These are phyloP conservation scores for Cheilosia soror DNA, from an alignment of 2,888 invertebrate species.

Conservation along the genomic window DNA sequence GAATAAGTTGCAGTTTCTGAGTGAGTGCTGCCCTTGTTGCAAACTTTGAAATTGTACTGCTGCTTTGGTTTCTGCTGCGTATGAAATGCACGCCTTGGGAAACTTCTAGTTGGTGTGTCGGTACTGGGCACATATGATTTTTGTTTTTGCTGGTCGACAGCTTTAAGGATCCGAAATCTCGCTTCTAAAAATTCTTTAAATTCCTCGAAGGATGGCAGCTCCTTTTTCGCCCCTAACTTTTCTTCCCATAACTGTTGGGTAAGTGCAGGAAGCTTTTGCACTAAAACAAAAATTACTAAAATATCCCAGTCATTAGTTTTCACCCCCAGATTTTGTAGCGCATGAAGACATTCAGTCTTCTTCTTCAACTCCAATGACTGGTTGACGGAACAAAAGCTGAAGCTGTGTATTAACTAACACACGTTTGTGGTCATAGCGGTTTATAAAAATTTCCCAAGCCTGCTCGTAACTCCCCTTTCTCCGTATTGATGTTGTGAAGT, in stretches of 20 bases:
- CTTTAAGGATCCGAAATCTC: constrained; percentile 6
- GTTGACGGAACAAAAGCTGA: not conserved
- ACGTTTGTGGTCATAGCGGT: constrained; percentile 13
- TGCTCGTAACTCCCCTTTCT: not conserved
- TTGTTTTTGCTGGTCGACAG: constrained; percentile 3
- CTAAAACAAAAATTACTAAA: no score
- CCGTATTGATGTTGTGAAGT: no score
- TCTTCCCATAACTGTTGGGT: no score
- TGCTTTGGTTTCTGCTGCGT: not conserved
- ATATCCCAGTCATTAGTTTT: no score
- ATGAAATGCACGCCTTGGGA: not conserved
- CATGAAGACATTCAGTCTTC: constrained; percentile 1
- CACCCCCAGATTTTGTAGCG: not conserved
- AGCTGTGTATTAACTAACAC: not conserved
- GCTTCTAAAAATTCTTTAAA: constrained; percentile 11
- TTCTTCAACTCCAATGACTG: not conserved
- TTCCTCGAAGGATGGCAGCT: not conserved
- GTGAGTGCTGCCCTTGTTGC: constrained; percentile 11
- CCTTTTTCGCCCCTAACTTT: no score
- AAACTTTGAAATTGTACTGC: constrained; percentile 4
- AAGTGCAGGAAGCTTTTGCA: no score
- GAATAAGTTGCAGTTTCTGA: constrained; percentile 8
- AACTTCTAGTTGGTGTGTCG: not conserved
- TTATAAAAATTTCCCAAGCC: not conserved
- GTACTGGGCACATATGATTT: not conserved